Percentiles rank a stretch among this genome's conserved stretches.
phyloP scores from a whole-genome alignment of 2,113 vertebrate genomes.

The Grammomys dolichurus region DNA sequence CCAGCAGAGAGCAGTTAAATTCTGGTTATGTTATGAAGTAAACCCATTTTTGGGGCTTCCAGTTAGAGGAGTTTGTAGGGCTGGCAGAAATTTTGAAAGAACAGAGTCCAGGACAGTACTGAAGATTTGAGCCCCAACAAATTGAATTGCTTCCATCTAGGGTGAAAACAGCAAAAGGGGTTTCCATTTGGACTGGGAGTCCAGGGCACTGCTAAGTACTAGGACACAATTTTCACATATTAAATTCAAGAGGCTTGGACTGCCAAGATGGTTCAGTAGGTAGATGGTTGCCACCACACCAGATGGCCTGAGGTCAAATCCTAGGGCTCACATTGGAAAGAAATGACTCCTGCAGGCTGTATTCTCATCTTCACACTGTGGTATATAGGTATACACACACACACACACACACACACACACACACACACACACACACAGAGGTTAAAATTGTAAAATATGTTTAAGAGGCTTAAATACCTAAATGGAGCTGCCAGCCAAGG shows the following conservation, averaged over 20 bases:
- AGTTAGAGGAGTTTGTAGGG: neutral
- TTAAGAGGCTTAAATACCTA: neutral
- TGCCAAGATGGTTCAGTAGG: neutral
- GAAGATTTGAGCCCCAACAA: neutral
- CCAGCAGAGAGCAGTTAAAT: neutral
- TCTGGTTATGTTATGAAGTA: neutral
- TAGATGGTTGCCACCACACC: neutral
- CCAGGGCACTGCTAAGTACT: neutral
- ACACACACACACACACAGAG: neutral
- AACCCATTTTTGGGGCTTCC: no score
- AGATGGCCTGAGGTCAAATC: neutral
- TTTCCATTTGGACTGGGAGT: neutral
- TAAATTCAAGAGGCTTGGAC: neutral
- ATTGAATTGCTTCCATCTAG: neutral
- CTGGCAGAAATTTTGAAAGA: constrained; percentile 34
- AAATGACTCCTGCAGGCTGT: neutral
- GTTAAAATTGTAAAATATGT: neutral
- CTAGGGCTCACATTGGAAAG: neutral
- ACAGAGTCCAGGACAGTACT: neutral
- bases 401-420: neutral
- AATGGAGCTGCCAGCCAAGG: neutral
- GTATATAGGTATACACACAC: neutral
- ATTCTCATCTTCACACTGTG: neutral
- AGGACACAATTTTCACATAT: neutral
- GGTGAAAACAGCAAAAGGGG: neutral